Conservation (phyloP, 2,797 vertebrate species). For the Vultur gryphus region DNA sequence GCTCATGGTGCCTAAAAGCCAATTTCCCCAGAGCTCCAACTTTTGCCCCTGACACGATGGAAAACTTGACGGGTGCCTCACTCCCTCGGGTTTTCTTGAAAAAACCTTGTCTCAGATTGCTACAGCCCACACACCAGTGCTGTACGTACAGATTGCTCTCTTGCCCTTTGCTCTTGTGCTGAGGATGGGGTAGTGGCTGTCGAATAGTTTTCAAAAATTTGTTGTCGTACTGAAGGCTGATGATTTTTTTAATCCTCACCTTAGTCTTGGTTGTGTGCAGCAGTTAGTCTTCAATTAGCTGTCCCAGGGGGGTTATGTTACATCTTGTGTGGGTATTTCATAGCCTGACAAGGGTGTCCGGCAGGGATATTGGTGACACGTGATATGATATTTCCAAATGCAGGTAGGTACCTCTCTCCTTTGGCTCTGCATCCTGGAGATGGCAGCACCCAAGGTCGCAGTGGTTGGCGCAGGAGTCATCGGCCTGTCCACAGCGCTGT, state of each 20-base stretch:
- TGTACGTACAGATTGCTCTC: accelerated
- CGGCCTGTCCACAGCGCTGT: slow-evolving; percentile 87
- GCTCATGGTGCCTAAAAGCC: neutral
- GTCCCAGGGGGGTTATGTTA: neutral
- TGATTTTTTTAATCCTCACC: neutral
- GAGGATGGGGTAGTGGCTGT: neutral
- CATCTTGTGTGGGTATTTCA: neutral
- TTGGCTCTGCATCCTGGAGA: slow-evolving; percentile 17
- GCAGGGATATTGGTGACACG: neutral
- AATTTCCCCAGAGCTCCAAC: neutral
- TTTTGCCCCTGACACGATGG: accelerated
- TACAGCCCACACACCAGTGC: neutral
- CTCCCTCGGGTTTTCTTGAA: neutral
- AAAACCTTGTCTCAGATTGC: neutral
- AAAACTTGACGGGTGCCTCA: neutral
- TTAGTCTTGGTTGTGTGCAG: neutral
- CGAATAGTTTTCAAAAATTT: neutral
- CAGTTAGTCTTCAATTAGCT: neutral
- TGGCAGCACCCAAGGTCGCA: slow-evolving; percentile 72
- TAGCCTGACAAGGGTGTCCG: accelerated
- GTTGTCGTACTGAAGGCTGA: neutral
- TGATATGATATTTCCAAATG: neutral
- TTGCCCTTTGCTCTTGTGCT: neutral
- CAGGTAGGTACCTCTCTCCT: neutral
- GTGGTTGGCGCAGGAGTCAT: slow-evolving; percentile 89